These are phyloP conservation scores for Synanthedon vespiformis DNA, from an alignment of 2,888 invertebrate genomes.

Conservation along the genomic window DNA sequence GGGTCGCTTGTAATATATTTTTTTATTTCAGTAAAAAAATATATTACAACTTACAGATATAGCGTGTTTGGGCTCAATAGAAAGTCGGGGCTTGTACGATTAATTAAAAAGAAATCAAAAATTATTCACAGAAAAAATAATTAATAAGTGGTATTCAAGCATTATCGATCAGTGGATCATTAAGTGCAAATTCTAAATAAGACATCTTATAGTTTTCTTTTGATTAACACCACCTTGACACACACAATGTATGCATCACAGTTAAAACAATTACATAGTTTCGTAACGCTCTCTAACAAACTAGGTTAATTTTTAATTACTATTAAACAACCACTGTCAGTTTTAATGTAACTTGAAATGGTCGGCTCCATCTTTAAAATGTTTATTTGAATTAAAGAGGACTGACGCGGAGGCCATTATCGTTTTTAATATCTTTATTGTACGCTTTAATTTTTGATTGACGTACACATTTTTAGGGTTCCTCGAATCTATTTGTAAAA, in stretches of 20 bases:
- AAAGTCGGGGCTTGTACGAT: no score
- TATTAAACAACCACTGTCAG: slow-evolving; percentile 33
- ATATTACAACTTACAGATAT: no score
- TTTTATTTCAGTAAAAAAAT: no score
- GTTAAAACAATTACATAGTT: neutral
- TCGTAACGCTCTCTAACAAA: slow-evolving; percentile 18
- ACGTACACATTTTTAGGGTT: neutral
- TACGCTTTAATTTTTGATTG: neutral
- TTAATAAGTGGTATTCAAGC: no score
- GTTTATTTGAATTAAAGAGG: neutral
- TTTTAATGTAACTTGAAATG: slow-evolving; percentile 32
- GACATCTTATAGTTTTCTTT: no score
- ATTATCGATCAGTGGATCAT: no score
- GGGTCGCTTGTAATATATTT: no score
- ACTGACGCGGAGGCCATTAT: neutral
- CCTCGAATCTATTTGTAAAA: slow-evolving; percentile 1
- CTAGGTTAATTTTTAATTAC: slow-evolving; percentile 59
- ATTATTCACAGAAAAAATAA: no score
- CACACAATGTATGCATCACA: neutral
- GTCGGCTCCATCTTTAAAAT: slow-evolving; percentile 7
- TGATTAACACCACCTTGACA: neutral
- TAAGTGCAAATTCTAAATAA: no score
- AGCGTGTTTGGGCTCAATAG: no score
- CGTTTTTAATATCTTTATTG: neutral
- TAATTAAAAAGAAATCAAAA: no score